Base-by-base conservation (phyloP, 2,797 vertebrate species). In the Neosalanx taihuensis region DNA sequence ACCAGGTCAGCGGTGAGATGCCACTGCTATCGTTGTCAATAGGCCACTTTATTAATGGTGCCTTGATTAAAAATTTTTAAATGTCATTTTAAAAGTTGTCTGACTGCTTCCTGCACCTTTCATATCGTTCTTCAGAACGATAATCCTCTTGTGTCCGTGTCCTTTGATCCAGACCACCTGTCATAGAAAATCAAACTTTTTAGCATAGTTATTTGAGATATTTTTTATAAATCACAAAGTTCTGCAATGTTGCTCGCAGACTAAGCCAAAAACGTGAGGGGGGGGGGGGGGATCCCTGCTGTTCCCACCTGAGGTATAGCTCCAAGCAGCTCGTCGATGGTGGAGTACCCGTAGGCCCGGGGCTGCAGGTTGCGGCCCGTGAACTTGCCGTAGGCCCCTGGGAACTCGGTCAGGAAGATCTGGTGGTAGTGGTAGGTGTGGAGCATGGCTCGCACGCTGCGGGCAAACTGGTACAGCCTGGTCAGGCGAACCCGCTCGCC, bases 161-260 rank as follows among this genome's bases (percentile, higher is more conserved):
- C 97, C 97, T 92, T 99, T 99, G 85, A 99, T 98, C 97, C 97
- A 99, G 81, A 99, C 94, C 67, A 99, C 97, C 98, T 99, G 79
- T 10, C n/a, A 79, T 13, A 70, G 49, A 5, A 3, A n/a, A 3
- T 63, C 64, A 72, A 59, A 77, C 57, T 18, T 30, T 4, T 3
- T 3, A 61, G 46, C 60, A 51, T 6, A 17, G 18, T 56, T n/a
- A n/a, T 56, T 56, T 17, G 51, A 53, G 9, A 18, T 4, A 9
- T 2, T 41, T 41, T 12, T 12, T 10, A 46, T 46, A 12, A 26
- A 26, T 13, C 10, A 46, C 41, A 46, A 46, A 46, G 41, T 46
- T 2, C 41, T 12, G 13, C 41, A 46, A 13, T 12, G 41, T 46
- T 12, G 10, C 41, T 12, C 41, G 3, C 41, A 46, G 41, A 13